Percentiles rank a stretch among this genome's conserved stretches.
Evolutionary conservation across 2,113 vertebrate genomes (phyloP).

Genomic region (Mohoua ochrocephala): DNA sequence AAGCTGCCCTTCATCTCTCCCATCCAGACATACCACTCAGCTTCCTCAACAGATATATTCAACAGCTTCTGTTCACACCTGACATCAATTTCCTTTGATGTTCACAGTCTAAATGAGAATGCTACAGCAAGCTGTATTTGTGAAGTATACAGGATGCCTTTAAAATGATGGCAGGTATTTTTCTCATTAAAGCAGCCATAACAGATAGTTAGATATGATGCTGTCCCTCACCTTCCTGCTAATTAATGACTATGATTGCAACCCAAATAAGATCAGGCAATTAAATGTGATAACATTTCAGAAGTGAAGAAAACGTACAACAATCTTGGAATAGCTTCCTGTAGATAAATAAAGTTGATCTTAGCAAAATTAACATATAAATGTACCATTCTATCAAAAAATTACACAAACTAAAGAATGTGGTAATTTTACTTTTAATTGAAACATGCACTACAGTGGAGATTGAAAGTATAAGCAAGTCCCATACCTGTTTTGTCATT

Average conservation of each 20-base stretch:
- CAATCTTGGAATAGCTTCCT: conserved; percentile 74
- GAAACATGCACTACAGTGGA: conserved; percentile 53
- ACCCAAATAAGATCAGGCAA: conserved; percentile 88
- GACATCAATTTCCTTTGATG: conserved; percentile 89
- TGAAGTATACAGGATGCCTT: conserved; percentile 79
- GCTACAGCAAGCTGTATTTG: conserved; percentile 83
- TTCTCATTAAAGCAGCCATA: conserved; percentile 87
- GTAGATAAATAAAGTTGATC: conserved; percentile 81
- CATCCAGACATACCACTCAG: conserved; percentile 73
- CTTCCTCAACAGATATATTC: conserved; percentile 79
- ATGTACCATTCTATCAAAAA: conserved; percentile 76
- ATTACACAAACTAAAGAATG: conserved; percentile 55
- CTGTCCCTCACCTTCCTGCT: conserved; percentile 89
- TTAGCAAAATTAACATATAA: conserved; percentile 80
- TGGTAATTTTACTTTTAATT: conserved; percentile 78
- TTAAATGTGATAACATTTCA: conserved; percentile 92
- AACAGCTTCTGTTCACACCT: conserved; percentile 86
- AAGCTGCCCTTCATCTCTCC: conserved; percentile 78
- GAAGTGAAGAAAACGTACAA: conserved; percentile 77
- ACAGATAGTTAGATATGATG: conserved; percentile 86
- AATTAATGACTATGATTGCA: conserved; percentile 89
- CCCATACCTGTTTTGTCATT: neutral
- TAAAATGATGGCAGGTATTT: conserved; percentile 83
- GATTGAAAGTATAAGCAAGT: conserved; percentile 37
- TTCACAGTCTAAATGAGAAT: conserved; percentile 83